Base-by-base conservation (phyloP, 1,140 invertebrate species). In the Platorchestia sp. region DNA sequence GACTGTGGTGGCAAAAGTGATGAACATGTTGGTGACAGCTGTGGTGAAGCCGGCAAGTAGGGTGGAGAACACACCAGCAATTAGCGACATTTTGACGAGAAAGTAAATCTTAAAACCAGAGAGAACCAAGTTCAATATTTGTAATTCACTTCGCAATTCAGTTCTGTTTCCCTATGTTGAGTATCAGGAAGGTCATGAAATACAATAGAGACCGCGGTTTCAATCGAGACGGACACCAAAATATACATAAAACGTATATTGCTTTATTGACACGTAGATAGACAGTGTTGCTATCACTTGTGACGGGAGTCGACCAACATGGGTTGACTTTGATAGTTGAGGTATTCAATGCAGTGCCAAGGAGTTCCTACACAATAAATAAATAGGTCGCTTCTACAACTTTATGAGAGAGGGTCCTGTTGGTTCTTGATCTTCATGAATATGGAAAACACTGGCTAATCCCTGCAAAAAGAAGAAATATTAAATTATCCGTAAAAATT, bases 11-110 rank as follows among this genome's bases (percentile, higher is more conserved):
- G 87, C 87, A 14, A 89, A 22, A 42, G 87, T 89, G 87, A 42
- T 89, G 41, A 89, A 89, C 43, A 89, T 42, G 87, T 42, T 89
- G 87, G 87, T 89, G 87, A 89, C 87, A 42, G 87, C 87, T 41
- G 87, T 89, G 87, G 87, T 89, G 87, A 89, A 89, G 27, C 87
- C 87, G 87, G n/a, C 87, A 5, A 89, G 41, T 27, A 89, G 43
- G 41, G n/a, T 89, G 41, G 87, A 42, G 87, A 89, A 89, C 7
- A 89, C 87, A 16, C 87, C 87, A 0, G 43, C 87, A 42, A 89
- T 89, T 44, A 89, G 87, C n/a, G 87, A 42, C 87, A 89, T 89
- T 14, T 42, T 89, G 36, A 27, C 43, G 41, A 43, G 3, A 44
- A 89, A 19, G 59, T 36, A 14, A 75, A 14, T 3, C 14, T 27